Evolutionary conservation across 2,797 vertebrate genomes (phyloP).

Genomic region (Balearica regulorum): DNA sequence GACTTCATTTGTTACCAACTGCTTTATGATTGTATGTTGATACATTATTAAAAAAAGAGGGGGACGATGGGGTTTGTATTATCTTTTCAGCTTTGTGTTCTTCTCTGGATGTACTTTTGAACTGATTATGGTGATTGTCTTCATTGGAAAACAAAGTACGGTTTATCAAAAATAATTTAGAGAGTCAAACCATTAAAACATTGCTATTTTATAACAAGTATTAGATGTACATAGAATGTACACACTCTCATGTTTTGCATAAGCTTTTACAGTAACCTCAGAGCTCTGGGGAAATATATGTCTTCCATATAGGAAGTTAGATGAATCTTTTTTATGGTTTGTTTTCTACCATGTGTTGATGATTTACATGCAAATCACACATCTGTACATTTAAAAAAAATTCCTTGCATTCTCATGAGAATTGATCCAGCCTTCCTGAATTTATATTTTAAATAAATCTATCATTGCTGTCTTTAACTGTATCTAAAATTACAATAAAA

Average conservation of each 20-base stretch:
- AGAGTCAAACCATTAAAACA: constrained; percentile 70
- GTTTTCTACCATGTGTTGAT: constrained; percentile 44
- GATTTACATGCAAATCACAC: constrained; percentile 46
- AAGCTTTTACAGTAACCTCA: constrained; percentile 71
- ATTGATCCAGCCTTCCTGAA: constrained; percentile 40
- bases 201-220: constrained; percentile 66
- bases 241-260: constrained; percentile 76
- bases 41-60: neutral
- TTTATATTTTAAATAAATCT: constrained; percentile 1
- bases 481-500: neutral
- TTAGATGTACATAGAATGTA: constrained; percentile 77
- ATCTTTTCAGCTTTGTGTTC: constrained; percentile 37
- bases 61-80: neutral
- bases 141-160: constrained; percentile 16
- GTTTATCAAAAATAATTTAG: constrained; percentile 41
- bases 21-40: neutral
- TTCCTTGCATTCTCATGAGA: constrained; percentile 35
- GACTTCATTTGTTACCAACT: constrained; percentile 4
- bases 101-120: neutral
- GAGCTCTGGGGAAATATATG: constrained; percentile 47
- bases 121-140: neutral
- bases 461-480: neutral
- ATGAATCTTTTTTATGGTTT: constrained; percentile 47
- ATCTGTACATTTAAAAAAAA: constrained; percentile 39
- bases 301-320: constrained; percentile 67